Base-by-base conservation (phyloP, 2,797 vertebrate species). In the Paramormyrops hopkinsi region DNA sequence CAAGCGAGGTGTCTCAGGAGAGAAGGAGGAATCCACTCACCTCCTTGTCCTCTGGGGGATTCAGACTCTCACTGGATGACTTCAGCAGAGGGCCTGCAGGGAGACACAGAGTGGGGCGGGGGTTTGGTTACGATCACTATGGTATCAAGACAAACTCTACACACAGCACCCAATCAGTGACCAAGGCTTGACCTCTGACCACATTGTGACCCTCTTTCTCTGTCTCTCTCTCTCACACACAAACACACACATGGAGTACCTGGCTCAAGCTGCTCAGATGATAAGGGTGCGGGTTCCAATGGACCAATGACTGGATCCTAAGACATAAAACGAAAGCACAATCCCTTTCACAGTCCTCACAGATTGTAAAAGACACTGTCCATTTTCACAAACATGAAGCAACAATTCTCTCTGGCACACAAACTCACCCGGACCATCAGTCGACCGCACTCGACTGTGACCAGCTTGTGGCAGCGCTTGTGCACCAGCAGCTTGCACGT, bases 381-480 rank as follows among this genome's bases (percentile, higher is more conserved):
- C 17, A 83, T 83, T 48, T 48, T 83, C n/a, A 79, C 4, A 88
- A 17, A 53, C 8, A 79, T 29, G 33, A 19, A 6, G 7, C 4
- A 4, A 1, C 12, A 65, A 12, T 12, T 69, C 29, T 33, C 65
- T 69, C 29, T 33, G 25, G 25, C 11, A 50, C 5, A 51, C n/a
- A 5, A 25, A 19, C 92, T 94, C 91, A 96, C 96, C 94, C 95
- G 95, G 50, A 94, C 94, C 90, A 96, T 92, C 53, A 96, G 97
- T 62, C 98, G 94, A 83, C 97, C 98, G 90, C 98, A 99, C 90
- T 99, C 98, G 88, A 94, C 92, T 1, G 92, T 98, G 90, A 98
- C 98, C 88, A 99, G 95, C 92, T 99, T 99, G 94, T 99, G 98
- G 93, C 98, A 99, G 93, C 99, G 99, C 94, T 99, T 99, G 94